A percentile compares a stretch with the other conserved stretches of the same genome.
These are phyloP conservation scores for Acleris cristana DNA, from an alignment of 2,888 invertebrate species.

Conservation along the genomic window DNA sequence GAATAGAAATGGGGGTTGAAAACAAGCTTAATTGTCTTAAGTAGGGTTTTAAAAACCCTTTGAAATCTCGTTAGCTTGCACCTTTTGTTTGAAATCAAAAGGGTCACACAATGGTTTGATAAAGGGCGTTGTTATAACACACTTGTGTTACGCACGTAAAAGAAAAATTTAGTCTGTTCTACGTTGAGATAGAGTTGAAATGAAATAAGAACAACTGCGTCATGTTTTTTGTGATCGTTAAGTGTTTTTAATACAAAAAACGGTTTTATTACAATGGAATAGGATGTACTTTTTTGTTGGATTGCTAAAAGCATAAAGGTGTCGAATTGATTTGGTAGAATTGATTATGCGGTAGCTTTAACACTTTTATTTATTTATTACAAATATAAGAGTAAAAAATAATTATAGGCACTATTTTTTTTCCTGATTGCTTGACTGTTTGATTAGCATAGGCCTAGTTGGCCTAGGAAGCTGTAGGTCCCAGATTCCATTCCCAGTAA, in stretches of 20 bases:
- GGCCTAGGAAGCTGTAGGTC: too few relatives aligned
- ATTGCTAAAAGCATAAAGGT: conserved; percentile 30
- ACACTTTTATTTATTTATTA: too few relatives aligned
- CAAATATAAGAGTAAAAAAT: too few relatives aligned
- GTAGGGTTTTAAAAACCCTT: conserved; percentile 11
- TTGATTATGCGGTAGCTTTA: conserved; percentile 13
- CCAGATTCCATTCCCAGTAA: too few relatives aligned
- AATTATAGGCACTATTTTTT: too few relatives aligned
- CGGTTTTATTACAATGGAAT: conserved; percentile 11
- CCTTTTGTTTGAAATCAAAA: conserved; percentile 9
- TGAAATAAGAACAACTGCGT: background rate
- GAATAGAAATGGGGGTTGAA: conserved; percentile 5
- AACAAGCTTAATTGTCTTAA: conserved; percentile 26
- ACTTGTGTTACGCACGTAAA: background rate
- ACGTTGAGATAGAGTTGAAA: background rate
- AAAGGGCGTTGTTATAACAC: conserved; percentile 9
- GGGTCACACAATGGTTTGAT: conserved; percentile 14
- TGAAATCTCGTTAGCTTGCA: conserved; percentile 13
- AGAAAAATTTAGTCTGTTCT: background rate
- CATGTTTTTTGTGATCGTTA: conserved; percentile 2
- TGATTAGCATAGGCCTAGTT: too few relatives aligned
- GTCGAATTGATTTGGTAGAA: conserved; percentile 33
- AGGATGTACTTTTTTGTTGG: conserved; percentile 12
- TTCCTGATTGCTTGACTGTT: too few relatives aligned
- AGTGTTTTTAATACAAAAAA: conserved; percentile 25